These are phyloP conservation scores for Mycogona germanica DNA, from an alignment of 2,888 invertebrate genomes.

Conservation along the genomic window DNA sequence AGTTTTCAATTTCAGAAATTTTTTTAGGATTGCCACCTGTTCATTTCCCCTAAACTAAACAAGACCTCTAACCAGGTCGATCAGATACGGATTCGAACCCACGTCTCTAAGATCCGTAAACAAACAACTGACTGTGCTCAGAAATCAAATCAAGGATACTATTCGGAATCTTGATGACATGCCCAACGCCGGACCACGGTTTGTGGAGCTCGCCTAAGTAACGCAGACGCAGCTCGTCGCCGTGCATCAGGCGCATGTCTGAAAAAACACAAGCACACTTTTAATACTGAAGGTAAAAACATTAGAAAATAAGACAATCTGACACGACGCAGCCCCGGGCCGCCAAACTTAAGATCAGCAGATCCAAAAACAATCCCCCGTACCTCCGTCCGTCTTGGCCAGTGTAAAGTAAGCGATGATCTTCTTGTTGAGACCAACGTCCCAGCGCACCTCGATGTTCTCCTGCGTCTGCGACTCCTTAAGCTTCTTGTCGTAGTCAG, in stretches of 20 bases:
- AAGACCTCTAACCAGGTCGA: no score
- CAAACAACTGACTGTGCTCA: not conserved
- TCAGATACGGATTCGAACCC: no score
- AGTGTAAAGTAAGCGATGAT: constrained; percentile 94
- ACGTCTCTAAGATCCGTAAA: no score
- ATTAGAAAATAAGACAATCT: not conserved
- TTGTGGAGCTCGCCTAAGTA: constrained; percentile 88
- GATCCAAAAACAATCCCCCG: not conserved
- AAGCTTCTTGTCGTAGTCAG: constrained; percentile 92
- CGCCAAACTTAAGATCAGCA: constrained; percentile 2
- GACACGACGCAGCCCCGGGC: not conserved
- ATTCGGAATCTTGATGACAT: constrained; percentile 65
- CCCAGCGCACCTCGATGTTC: constrained; percentile 97
- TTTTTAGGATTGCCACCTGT: no score
- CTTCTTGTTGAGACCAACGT: constrained; percentile 95
- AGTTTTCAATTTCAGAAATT: no score
- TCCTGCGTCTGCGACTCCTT: constrained; percentile 98
- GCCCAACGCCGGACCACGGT: constrained; percentile 95
- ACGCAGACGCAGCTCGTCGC: constrained; percentile 87
- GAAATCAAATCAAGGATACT: constrained; percentile 32
- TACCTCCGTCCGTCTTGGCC: constrained; percentile 85
- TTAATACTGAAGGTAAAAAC: not conserved
- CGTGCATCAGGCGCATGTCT: constrained; percentile 99
- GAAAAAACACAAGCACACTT: not conserved
- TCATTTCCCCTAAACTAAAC: no score